Evolutionary conservation across 2,888 invertebrate genomes (phyloP), one percentile per base, ranked within the genome.

Genomic region (Tinea trinotella): DNA sequence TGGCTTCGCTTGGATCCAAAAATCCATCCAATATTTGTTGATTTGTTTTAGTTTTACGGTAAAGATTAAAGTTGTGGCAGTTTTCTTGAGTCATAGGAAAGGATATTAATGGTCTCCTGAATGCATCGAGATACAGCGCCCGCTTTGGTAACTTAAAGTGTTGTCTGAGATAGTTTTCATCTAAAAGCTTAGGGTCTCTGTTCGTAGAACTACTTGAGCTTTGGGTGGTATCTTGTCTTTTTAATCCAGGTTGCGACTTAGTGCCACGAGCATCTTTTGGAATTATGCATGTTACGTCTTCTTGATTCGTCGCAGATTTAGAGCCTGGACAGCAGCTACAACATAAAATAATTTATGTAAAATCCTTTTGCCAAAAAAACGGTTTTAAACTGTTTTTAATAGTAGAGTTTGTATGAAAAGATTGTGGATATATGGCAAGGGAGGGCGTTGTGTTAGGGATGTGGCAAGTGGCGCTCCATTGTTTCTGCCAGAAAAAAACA

Each of bases 21-120:
- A 65, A 70, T 0, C 85, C 85, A 54, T 85, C 85, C 15, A 85
- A 63, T 22, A 85, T 82, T 59, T 80, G 79, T 58, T 84, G 84
- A 61, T 85, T 85, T 35, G 75, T 75, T 61, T 85, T 84, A 52
- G 64, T 63, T 58, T 84, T 85, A 17, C 76, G 67, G 1, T 69
- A 75, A 59, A 82, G 54, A 56, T 77, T 84, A 62, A 84, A 84
- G 61, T 82, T 62, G 1, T 63, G 63, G 0, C 63, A 59, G 3
- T 63, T 69, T 56, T 77, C 80, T 68, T 80, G 77, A 1, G 74
- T 70, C 79, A 82, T 77, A 0, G 84, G 85, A 58, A 83, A 85
- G 0, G 82, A 77, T 54, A 85, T 81, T 10, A 84, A 65, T 0
- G 85, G 85, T 0, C 80, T 75, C 77, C 76, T 74, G 55, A 70